Evolutionary conservation across 1,140 invertebrate species (phyloP), one percentile per base, ranked within the genome.

Genomic region (Trichogramma pretiosum): DNA sequence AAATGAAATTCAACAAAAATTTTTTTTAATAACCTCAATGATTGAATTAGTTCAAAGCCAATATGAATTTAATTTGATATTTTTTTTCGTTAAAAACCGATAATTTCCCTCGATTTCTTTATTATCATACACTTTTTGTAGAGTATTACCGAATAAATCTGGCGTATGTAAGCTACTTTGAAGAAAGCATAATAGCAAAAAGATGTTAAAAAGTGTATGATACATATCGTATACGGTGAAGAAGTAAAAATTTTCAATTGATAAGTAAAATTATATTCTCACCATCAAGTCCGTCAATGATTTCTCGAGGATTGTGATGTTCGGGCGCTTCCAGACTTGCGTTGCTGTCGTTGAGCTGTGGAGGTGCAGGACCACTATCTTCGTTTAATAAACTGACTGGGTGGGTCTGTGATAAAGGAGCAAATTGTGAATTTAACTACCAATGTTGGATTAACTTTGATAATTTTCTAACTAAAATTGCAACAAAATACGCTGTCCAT

Each of bases 241-340:
- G n/a, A n/a, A n/a, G n/a, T n/a, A n/a, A n/a, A n/a, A n/a, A n/a
- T n/a, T n/a, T n/a, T n/a, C n/a, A n/a, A n/a, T n/a, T n/a, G n/a
- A 28, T 28, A 28, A 11, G 24, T 28, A 11, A 7, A 11, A 28
- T 28, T 44, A 52, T 59, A 57, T 48, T 70, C 70, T 72, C 71
- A 72, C 70, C 70, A 70, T 72, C 70, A 52, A 69, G 64, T 64
- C 68, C 68, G 58, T 72, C 70, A 53, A 70, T 60, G 61, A 66
- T 67, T 65, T 72, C 70, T 32, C 65, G 68, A 52, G 65, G 70
- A 59, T 68, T 70, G 55, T 68, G 67, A 32, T 70, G 65, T 48
- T 72, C 70, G 24, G 68, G 69, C 52, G 64, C 58, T 59, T 71
- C 70, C 14, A 67, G 61, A 46, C 62, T 65, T 47, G 62, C 53